Percentiles rank a stretch among this genome's conserved stretches.
phyloP scores from a whole-genome alignment of 2,113 vertebrate species.

The Centropus bengalensis region DNA sequence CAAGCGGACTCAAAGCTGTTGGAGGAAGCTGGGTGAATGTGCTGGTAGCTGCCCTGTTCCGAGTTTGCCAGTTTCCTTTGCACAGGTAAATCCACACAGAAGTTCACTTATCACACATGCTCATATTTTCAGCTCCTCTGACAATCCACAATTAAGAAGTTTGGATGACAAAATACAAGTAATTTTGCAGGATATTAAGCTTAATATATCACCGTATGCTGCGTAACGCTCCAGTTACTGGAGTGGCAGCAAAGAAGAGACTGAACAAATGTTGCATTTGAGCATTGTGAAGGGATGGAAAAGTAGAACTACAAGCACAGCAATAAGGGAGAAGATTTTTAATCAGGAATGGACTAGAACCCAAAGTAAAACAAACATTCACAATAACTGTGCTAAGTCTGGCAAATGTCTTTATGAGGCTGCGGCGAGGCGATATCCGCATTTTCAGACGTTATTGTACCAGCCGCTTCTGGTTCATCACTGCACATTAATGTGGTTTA shows the following conservation, averaged over 20 bases:
- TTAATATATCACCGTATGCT: conserved; percentile 6
- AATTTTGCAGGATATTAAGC: neutral
- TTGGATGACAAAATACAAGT: neutral
- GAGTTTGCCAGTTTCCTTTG: neutral
- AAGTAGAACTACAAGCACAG: neutral
- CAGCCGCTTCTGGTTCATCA: neutral
- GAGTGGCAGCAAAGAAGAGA: neutral
- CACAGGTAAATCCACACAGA: neutral
- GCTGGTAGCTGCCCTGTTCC: neutral
- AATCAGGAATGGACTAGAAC: neutral
- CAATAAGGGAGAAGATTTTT: neutral
- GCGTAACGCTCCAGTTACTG: neutral
- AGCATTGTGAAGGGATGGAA: neutral
- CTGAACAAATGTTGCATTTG: neutral
- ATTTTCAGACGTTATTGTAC: neutral
- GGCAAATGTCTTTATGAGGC: neutral
- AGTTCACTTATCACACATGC: neutral
- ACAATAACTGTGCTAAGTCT: neutral
- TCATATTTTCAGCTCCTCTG: neutral
- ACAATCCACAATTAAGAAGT: neutral
- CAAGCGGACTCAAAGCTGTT: neutral
- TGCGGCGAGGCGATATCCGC: neutral
- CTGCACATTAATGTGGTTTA: conserved; percentile 6
- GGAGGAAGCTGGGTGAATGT: neutral
- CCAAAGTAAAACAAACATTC: neutral